Conservation (phyloP, 2,113 vertebrate genomes). For the Nannospalax galili region DNA sequence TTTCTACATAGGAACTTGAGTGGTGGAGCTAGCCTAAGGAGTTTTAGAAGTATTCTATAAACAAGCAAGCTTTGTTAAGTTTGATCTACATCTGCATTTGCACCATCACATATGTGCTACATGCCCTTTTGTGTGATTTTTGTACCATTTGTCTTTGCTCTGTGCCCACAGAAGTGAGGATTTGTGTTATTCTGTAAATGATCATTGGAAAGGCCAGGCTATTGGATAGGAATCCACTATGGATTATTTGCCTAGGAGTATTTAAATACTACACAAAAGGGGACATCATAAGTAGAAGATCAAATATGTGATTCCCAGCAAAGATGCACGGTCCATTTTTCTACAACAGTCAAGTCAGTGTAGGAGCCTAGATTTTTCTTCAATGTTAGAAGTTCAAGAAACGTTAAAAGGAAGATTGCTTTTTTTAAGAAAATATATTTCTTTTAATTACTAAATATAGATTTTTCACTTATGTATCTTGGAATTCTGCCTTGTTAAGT, state of each 20-base stretch:
- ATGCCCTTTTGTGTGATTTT: not conserved
- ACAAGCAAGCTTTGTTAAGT: not conserved
- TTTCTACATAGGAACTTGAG: not conserved
- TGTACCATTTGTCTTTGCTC: not conserved
- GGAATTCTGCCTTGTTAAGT: not conserved
- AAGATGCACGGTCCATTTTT: not conserved
- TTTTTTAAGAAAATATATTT: not conserved
- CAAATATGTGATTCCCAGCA: not conserved
- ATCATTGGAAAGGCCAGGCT: not conserved
- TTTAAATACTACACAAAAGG: constrained; percentile 23
- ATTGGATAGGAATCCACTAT: not conserved
- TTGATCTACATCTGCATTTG: not conserved
- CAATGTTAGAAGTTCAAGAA: not conserved
- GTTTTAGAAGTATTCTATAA: not conserved
- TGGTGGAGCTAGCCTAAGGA: not conserved
- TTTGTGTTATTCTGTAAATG: not conserved
- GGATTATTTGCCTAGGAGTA: not conserved
- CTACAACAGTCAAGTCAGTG: not conserved
- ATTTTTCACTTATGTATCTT: not conserved
- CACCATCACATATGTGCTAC: not conserved
- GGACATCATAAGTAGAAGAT: constrained; percentile 45
- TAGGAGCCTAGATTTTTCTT: not conserved
- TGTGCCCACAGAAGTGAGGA: not conserved
- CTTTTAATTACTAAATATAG: not conserved
- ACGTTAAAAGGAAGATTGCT: not conserved